phyloP scores from a whole-genome alignment of 1,140 invertebrate genomes.

The Drosophila ficusphila region DNA sequence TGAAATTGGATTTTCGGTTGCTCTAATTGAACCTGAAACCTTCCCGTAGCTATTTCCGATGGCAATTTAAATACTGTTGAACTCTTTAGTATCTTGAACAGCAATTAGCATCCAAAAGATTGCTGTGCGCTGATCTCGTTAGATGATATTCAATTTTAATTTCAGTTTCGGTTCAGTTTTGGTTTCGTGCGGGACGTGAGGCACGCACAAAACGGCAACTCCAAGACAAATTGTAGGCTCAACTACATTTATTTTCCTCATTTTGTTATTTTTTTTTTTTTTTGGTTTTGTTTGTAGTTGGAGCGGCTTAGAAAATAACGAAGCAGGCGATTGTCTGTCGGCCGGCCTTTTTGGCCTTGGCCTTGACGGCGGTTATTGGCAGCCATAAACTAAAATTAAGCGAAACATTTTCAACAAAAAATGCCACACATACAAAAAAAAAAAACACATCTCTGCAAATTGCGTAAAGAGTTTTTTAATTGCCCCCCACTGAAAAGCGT shows the following conservation, averaged over 20 bases:
- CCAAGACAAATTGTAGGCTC: conserved; percentile 50
- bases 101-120: conserved; percentile 37
- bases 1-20: background rate
- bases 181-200: conserved; percentile 35
- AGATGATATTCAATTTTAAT: conserved; percentile 48
- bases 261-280: background rate
- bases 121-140: conserved; percentile 31
- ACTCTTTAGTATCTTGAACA: conserved; percentile 9
- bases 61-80: conserved; percentile 10
- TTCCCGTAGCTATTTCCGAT: conserved; percentile 18
- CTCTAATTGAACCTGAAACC: conserved; percentile 6
- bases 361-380: conserved; percentile 63
- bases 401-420: conserved; percentile 34
- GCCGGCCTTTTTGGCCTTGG: conserved; percentile 54
- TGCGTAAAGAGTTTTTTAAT: conserved; percentile 61
- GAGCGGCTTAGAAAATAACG: conserved; percentile 46
- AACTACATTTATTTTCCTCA: conserved; percentile 36
- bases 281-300: conserved; percentile 19
- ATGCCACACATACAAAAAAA: conserved; percentile 5
- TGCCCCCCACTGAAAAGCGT: conserved; percentile 23
- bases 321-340: conserved; percentile 30
- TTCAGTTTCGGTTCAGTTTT: conserved; percentile 45
- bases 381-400: conserved; percentile 66
- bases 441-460: conserved; percentile 47
- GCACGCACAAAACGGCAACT: conserved; percentile 43